phyloP scores from a whole-genome alignment of 64 coral and sea anemone species.

The Anthopleura sola region DNA sequence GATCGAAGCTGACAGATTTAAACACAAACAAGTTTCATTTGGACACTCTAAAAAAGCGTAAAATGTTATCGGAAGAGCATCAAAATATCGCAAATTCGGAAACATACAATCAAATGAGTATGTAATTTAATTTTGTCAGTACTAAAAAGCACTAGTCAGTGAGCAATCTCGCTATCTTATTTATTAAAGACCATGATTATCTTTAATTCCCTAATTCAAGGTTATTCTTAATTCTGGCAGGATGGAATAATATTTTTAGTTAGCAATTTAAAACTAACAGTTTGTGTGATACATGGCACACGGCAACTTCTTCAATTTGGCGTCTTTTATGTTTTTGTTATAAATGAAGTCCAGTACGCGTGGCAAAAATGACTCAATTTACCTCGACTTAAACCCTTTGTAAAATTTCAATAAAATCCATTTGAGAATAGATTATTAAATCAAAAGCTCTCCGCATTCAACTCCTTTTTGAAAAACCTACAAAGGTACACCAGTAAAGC shows the following conservation, averaged over 20 bases:
- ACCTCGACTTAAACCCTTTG: neutral
- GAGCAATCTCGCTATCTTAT: neutral
- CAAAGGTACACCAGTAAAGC: neutral
- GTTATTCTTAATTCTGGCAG: neutral
- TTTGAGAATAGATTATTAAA: neutral
- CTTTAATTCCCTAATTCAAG: slow-evolving; percentile 1
- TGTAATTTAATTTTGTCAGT: neutral
- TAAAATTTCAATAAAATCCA: slow-evolving; percentile 9
- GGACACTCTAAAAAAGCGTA: neutral
- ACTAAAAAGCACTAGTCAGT: neutral
- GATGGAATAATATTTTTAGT: neutral
- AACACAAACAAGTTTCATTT: slow-evolving; percentile 9
- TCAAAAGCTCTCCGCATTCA: neutral
- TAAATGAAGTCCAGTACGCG: neutral
- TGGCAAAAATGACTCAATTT: neutral
- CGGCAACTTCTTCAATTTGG: neutral
- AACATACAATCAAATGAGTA: slow-evolving; percentile 8
- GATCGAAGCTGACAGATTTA: slow-evolving; percentile 5
- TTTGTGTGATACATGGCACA: neutral
- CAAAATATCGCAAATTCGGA: slow-evolving; percentile 27
- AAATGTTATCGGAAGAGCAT: slow-evolving; percentile 17
- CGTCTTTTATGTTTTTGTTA: neutral
- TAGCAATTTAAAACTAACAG: neutral
- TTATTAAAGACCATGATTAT: neutral
- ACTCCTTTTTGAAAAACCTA: neutral